Percentiles rank a stretch among this genome's conserved stretches.
phyloP scores from a whole-genome alignment of 2,797 vertebrate genomes.

The Benthosema pterotum region DNA sequence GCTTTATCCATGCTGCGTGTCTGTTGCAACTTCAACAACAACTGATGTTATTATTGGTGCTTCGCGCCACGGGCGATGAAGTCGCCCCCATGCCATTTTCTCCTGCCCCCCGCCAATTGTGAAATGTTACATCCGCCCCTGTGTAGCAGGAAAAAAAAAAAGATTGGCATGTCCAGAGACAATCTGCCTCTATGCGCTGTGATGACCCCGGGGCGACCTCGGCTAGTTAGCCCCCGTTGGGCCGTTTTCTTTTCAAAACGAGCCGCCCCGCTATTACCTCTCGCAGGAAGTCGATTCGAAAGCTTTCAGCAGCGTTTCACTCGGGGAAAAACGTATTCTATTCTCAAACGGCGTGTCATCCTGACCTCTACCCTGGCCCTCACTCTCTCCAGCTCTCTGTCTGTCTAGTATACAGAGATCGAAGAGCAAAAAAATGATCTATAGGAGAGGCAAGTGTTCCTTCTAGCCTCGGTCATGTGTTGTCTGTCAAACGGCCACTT shows the following conservation, averaged over 20 bases:
- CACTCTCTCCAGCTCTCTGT: slow-evolving; percentile 14
- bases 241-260: slow-evolving; percentile 38
- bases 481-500: not conserved
- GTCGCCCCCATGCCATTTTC: no score
- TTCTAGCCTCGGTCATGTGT: no score
- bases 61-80: no score
- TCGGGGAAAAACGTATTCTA: slow-evolving; percentile 43
- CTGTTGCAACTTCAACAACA: no score
- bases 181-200: slow-evolving; percentile 28
- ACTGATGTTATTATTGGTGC: no score
- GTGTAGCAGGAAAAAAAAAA: no score
- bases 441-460: no score
- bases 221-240: slow-evolving; percentile 54
- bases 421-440: not conserved
- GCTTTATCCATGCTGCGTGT: no score
- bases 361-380: slow-evolving; percentile 31
- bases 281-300: slow-evolving; percentile 50
- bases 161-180: slow-evolving; percentile 25
- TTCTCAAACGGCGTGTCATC: slow-evolving; percentile 41
- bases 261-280: slow-evolving; percentile 30
- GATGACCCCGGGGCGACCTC: slow-evolving; percentile 48
- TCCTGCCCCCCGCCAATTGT: no score
- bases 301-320: slow-evolving; percentile 51
- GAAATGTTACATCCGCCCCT: no score
- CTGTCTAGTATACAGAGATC: not conserved